A percentile compares a stretch with the other conserved stretches of the same genome.
These are phyloP conservation scores for Grapholita molesta DNA, from an alignment of 1,140 invertebrate species.

Conservation along the genomic window DNA sequence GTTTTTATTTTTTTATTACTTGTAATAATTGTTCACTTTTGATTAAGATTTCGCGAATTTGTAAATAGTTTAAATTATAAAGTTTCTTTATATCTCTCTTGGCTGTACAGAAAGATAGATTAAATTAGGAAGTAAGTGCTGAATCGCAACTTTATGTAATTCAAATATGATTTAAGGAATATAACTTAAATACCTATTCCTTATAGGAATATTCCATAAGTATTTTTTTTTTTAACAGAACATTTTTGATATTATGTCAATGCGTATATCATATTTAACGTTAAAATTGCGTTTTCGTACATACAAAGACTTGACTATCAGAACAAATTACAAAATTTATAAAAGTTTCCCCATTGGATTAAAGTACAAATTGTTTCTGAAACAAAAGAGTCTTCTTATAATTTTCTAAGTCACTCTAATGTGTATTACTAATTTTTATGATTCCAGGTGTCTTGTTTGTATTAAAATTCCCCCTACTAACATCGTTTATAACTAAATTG, in stretches of 20 bases:
- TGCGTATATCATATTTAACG: no score
- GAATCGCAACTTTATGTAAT: no score
- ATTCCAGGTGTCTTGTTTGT: slow-evolving; percentile 63
- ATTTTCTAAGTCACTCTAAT: neutral
- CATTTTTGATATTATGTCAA: no score
- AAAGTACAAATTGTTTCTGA: neutral
- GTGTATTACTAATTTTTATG: slow-evolving; percentile 43
- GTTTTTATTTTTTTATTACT: no score
- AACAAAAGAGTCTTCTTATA: neutral
- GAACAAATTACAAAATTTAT: neutral
- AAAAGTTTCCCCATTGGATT: neutral
- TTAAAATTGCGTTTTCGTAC: neutral
- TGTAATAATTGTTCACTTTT: no score
- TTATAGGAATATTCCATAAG: no score
- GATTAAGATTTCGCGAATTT: no score
- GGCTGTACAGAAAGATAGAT: neutral
- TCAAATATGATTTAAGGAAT: no score
- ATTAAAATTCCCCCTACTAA: slow-evolving; percentile 54
- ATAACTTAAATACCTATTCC: no score
- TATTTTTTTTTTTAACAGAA: no score
- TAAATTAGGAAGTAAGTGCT: neutral
- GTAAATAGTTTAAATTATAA: no score
- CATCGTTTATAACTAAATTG: slow-evolving; percentile 47
- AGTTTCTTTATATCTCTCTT: neutral
- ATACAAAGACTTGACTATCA: neutral